Conservation (phyloP, 2,888 invertebrate genomes). For the Stictocephala bisonia region DNA sequence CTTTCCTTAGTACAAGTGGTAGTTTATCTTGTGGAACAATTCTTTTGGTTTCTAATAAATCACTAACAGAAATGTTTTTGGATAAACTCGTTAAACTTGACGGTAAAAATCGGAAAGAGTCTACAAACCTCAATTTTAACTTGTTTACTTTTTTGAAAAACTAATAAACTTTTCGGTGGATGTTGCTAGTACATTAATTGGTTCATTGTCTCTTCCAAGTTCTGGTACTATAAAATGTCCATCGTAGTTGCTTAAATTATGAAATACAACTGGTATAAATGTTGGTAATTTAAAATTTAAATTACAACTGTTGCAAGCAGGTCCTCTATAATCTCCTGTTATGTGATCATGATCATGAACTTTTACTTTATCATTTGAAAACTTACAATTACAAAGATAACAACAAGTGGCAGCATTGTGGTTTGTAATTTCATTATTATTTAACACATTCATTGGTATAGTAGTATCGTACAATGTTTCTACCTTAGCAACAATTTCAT, state of each 20-base stretch:
- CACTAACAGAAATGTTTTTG: neutral
- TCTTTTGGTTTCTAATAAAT: neutral
- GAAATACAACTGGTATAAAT: constrained; percentile 12
- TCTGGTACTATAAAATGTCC: constrained; percentile 4
- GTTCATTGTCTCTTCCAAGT: neutral
- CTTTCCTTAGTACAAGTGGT: constrained; percentile 39
- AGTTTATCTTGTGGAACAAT: neutral
- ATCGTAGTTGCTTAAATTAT: constrained; percentile 14
- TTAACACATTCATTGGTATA: too few relatives aligned
- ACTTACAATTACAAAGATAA: too few relatives aligned
- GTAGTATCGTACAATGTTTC: too few relatives aligned
- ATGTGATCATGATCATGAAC: constrained; percentile 30
- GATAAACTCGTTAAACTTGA: neutral
- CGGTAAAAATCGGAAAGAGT: constrained; percentile 23
- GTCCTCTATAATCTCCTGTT: constrained; percentile 7
- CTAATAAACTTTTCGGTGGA: neutral
- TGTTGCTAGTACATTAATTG: neutral
- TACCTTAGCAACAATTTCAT: too few relatives aligned
- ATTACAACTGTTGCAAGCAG: constrained; percentile 19
- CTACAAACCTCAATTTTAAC: constrained; percentile 18
- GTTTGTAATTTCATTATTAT: too few relatives aligned
- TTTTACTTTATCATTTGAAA: too few relatives aligned
- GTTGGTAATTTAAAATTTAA: constrained; percentile 17
- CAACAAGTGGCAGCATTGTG: too few relatives aligned
- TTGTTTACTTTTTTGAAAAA: constrained; percentile 9